Evolutionary conservation across 37 sponge, comb jelly and placozoan genomes (phyloP), one percentile per base, ranked within the genome.

Genomic region (Dysidea cf. avara): DNA sequence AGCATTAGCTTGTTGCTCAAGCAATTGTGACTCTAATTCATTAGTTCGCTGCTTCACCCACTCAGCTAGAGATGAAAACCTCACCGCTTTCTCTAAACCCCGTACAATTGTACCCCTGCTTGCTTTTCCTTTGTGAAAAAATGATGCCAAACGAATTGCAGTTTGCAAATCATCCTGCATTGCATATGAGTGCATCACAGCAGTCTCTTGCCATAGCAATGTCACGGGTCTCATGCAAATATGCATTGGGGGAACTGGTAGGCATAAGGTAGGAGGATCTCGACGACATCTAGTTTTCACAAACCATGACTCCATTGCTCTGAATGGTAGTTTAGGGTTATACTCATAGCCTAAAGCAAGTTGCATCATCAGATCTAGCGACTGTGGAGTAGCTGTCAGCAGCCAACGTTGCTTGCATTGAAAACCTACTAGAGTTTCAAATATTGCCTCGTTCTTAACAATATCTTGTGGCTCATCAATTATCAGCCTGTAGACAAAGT

Each of bases 151-250:
- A 9, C 59, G 28, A 30, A 57, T 57, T 26, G 59, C 59, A 0
- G 59, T 32, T 30, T 57, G 59, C 29, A 57, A 30, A 30, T 57
- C 59, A 20, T 57, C 59, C 59, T 57, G 59, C 59, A 57, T 3
- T 26, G 26, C 31, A 30, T 20, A 57, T 26, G 59, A 57, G 59
- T 57, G 59, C 0, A 57, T 26, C 25, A 57, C 59, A 13, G 59
- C 28, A 26, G 31, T 57, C 59, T 57, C 59, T 30, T 57, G 59
- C 59, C 59, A 57, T 30, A 32, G 59, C 12, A 57, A 30, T 26
- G 59, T 57, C 1, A 57, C 59, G 1, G 59, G 59, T 26, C 31
- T 26, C 59, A 57, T 57, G 59, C 31, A 30, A 12, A 57, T 30
- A 7, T 20, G 24, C 59, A 57, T 12, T 11, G 59, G 59, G 59